A percentile compares a stretch with the other conserved stretches of the same genome.
phyloP scores from a whole-genome alignment of 2,888 invertebrate species.

The Trimorus sp. region DNA sequence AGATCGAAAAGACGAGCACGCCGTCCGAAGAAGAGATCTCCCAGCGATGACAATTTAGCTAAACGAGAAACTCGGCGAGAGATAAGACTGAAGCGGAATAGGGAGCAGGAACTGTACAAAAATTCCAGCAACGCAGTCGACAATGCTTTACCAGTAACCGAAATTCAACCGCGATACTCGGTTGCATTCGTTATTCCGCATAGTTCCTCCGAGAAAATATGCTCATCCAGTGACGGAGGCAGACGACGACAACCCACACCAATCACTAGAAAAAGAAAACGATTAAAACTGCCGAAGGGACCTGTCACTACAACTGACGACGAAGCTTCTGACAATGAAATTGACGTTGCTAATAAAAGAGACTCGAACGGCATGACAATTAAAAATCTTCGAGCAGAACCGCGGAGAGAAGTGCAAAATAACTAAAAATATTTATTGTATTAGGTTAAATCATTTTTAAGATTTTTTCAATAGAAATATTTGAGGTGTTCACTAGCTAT shows the following conservation, averaged over 20 bases:
- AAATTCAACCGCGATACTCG: conserved; percentile 39
- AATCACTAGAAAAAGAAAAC: conserved; percentile 78
- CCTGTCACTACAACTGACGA: conserved; percentile 80
- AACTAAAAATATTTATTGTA: conserved; percentile 21
- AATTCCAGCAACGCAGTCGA: conserved; percentile 31
- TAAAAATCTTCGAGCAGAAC: conserved; percentile 73
- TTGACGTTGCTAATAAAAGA: conserved; percentile 5
- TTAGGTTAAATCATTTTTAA: neutral
- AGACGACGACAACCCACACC: conserved; percentile 74
- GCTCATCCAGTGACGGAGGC: conserved; percentile 57
- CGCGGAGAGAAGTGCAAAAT: conserved; percentile 69
- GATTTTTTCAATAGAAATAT: no score
- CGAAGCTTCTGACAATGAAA: conserved; percentile 79
- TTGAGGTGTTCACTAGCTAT: no score
- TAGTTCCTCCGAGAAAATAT: conserved; percentile 46
- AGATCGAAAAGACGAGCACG: conserved; percentile 71
- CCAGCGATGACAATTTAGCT: conserved; percentile 76
- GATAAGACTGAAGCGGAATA: conserved; percentile 67
- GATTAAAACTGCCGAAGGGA: conserved; percentile 78
- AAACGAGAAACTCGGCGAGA: conserved; percentile 73
- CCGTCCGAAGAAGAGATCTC: conserved; percentile 72
- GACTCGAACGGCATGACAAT: conserved; percentile 63
- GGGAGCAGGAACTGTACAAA: conserved; percentile 41
- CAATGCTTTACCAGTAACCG: conserved; percentile 36
- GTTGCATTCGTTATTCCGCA: conserved; percentile 10